Conservation (phyloP, 2,797 vertebrate species). For the Nyctibius grandis region DNA sequence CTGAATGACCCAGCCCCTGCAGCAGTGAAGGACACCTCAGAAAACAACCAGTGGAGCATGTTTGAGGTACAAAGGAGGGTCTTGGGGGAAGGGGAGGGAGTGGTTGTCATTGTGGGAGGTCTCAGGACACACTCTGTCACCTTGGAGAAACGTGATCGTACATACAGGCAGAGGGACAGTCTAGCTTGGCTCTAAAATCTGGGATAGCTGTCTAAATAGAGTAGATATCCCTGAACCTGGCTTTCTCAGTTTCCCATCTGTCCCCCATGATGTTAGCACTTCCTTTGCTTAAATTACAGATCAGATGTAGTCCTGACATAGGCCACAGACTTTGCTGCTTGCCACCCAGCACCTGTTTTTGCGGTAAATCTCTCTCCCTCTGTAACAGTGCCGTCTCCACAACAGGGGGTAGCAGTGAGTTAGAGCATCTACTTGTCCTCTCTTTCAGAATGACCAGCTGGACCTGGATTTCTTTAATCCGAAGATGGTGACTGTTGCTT, state of each 20-base stretch:
- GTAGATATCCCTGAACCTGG: neutral
- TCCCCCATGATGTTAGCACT: neutral
- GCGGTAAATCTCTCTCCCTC: constrained; percentile 9
- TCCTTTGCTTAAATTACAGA: constrained; percentile 38
- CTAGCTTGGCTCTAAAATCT: neutral
- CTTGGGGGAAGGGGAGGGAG: neutral
- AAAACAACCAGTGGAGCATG: constrained; percentile 71
- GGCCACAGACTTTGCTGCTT: constrained; percentile 15
- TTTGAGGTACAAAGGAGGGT: constrained; percentile 74
- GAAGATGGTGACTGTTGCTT: constrained; percentile 51
- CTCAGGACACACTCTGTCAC: neutral
- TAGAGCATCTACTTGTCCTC: neutral
- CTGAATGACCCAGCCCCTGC: constrained; percentile 76
- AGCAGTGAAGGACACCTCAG: constrained; percentile 62
- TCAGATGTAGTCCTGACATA: constrained; percentile 22
- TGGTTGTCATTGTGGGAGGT: neutral
- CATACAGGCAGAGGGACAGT: neutral
- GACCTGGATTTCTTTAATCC: constrained; percentile 78
- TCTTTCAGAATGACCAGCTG: constrained; percentile 74
- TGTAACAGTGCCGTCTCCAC: neutral
- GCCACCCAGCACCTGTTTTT: neutral
- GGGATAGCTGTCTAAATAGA: neutral
- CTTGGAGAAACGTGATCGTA: neutral
- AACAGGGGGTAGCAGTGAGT: neutral
- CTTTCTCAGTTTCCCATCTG: neutral